Base-by-base conservation (phyloP, 2,888 invertebrate genomes). In the Parnassius glacialis region DNA sequence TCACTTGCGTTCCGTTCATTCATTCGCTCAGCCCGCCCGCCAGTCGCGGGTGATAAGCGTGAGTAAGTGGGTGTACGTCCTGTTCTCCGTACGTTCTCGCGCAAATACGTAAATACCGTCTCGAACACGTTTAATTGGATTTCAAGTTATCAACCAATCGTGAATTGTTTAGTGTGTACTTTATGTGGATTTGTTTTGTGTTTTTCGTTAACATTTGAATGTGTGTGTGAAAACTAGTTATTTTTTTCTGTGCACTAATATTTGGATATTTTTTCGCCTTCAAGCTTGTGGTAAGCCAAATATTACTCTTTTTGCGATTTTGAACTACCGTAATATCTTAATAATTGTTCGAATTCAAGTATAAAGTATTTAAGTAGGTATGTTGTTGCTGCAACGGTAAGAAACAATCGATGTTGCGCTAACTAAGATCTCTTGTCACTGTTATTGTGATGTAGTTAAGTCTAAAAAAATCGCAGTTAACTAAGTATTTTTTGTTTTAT, bases 1-100 rank as follows among this genome's bases (percentile, higher is more conserved):
- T 73, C 73, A 68, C 65, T 71, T 69, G 54, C 71, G 65, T 74
- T 78, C 80, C 67, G 70, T 70, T 63, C 71, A 69, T 75, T 84
- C 85, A 74, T 73, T 78, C 81, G 65, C 67, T 73, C 69, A 65
- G 52, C 69, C 76, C 68, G 65, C 47, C 70, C 78, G 56, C 73
- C 78, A 89, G 90, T 90, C 84, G 82, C 77, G 78, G 73, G 74
- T 85, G 88, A 87, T 88, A 88, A 85, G 83, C 80, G 81, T 65
- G 68, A 45, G 58, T 53, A 25, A 65, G 55, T 48, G 73, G 82
- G 76, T 73, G 87, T 80, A 63, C 69, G 68, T 71, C 68, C 67
- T 65, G 62, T 68, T 62, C 54, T 57, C 66, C 16, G 57, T 69
- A 61, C 64, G 67, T 74, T 79, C 78, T 79, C 87, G 85, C 86